Percentiles rank a stretch among this genome's conserved stretches.
phyloP scores from a whole-genome alignment of 2,113 vertebrate species.

The Casuarius casuarius region DNA sequence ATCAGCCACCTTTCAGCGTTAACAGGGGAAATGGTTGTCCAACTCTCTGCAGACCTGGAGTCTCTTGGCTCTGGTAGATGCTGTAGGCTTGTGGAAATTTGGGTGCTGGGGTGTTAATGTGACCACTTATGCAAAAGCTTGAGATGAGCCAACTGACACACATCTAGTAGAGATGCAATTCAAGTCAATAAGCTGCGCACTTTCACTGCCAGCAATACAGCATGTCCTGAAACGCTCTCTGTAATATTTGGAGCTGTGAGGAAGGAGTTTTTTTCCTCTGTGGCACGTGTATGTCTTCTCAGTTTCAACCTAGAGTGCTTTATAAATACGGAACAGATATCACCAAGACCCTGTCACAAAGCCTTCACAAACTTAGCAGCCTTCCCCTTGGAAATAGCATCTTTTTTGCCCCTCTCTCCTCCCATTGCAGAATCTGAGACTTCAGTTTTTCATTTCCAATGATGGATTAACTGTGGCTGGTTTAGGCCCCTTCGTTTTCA shows the following conservation, averaged over 20 bases:
- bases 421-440: background rate
- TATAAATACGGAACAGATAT: background rate
- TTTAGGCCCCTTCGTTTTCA: background rate
- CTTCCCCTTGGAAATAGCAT: background rate
- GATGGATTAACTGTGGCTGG: accelerated
- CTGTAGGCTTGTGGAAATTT: accelerated
- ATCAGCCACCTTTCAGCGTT: background rate
- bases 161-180: accelerated
- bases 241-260: background rate
- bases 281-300: accelerated
- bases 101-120: accelerated
- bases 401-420: background rate
- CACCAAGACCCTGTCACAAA: accelerated
- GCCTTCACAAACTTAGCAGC: background rate
- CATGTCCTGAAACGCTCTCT: background rate
- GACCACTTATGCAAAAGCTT: accelerated
- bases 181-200: accelerated
- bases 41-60: accelerated
- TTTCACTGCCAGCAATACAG: background rate
- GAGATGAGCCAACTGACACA: background rate
- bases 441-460: background rate
- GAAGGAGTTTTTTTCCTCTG: background rate
- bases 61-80: background rate
- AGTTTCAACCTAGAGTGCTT: background rate
- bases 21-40: background rate